Percentiles rank a stretch among this genome's conserved stretches.
These are phyloP conservation scores for Drosophila dunni DNA, from an alignment of 1,140 invertebrate species.

Conservation along the genomic window DNA sequence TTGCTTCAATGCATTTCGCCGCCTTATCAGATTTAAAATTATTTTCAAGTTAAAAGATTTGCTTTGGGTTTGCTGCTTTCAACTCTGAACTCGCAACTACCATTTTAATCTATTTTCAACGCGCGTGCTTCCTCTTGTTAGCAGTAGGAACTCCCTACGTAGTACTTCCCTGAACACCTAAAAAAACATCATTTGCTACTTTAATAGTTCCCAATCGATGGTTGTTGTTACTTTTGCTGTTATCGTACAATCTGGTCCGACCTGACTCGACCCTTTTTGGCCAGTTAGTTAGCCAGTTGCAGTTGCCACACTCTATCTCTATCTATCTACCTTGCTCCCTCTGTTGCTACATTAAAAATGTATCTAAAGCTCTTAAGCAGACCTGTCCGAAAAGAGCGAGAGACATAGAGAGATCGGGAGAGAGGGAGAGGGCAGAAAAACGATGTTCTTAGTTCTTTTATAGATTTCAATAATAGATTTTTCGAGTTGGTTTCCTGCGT, in stretches of 20 bases:
- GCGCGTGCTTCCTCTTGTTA: slow-evolving; percentile 56
- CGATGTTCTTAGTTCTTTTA: slow-evolving; percentile 63
- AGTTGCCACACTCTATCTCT: slow-evolving; percentile 4
- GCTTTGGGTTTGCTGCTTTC: slow-evolving; percentile 24
- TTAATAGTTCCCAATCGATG: slow-evolving; percentile 65
- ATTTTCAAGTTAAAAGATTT: slow-evolving; percentile 67
- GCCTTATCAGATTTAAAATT: slow-evolving; percentile 76
- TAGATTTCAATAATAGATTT: slow-evolving; percentile 84
- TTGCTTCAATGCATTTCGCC: slow-evolving; percentile 69
- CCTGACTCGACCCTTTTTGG: slow-evolving; percentile 66
- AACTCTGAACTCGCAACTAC: slow-evolving; percentile 27
- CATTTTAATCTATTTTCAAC: slow-evolving; percentile 75
- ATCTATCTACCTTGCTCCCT: slow-evolving; percentile 17
- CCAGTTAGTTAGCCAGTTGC: slow-evolving; percentile 74
- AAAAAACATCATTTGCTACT: slow-evolving; percentile 78
- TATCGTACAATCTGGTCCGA: slow-evolving; percentile 69
- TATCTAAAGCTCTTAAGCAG: slow-evolving; percentile 82
- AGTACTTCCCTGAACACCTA: slow-evolving; percentile 11
- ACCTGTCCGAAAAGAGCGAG: slow-evolving; percentile 47
- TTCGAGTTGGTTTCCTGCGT: slow-evolving; percentile 81
- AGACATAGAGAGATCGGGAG: not conserved
- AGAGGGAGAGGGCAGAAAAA: not conserved
- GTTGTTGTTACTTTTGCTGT: slow-evolving; percentile 59
- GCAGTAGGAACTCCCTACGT: slow-evolving; percentile 29
- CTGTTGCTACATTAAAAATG: slow-evolving; percentile 73